A percentile compares a stretch with the other conserved stretches of the same genome.
These are phyloP conservation scores for Aphidius ervi DNA, from an alignment of 1,140 invertebrate genomes.

Conservation along the genomic window DNA sequence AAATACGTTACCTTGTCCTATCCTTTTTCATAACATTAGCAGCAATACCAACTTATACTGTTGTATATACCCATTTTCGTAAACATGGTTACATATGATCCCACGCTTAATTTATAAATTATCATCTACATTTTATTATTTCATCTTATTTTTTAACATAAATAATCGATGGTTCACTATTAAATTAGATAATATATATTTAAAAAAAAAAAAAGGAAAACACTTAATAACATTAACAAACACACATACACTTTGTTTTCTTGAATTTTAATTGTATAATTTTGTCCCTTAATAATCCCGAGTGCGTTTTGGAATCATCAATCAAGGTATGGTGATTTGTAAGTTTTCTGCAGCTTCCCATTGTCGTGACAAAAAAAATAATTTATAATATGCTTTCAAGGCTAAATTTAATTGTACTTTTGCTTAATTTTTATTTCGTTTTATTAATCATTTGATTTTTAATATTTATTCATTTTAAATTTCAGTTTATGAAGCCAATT, in stretches of 20 bases:
- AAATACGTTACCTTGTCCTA: slow-evolving; percentile 45
- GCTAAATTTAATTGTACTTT: neutral
- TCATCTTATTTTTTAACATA: slow-evolving; percentile 16
- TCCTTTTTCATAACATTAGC: slow-evolving; percentile 34
- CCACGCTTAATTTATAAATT: slow-evolving; percentile 33
- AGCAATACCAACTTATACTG: slow-evolving; percentile 32
- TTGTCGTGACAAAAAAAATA: neutral
- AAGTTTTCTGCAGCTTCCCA: neutral
- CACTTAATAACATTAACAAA: too few relatives aligned
- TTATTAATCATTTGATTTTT: slow-evolving; percentile 23
- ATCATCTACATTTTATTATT: slow-evolving; percentile 15
- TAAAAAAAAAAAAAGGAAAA: too few relatives aligned
- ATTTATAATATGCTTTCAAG: neutral
- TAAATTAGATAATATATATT: neutral
- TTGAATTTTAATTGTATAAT: slow-evolving; percentile 24
- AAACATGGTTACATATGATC: slow-evolving; percentile 47
- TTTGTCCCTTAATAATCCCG: slow-evolving; percentile 13
- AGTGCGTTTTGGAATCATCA: slow-evolving; percentile 11
- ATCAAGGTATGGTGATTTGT: slow-evolving; percentile 10
- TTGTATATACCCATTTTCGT: slow-evolving; percentile 33
- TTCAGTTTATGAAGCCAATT: slow-evolving; percentile 74
- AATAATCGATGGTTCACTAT: slow-evolving; percentile 16
- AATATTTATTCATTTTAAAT: slow-evolving; percentile 32
- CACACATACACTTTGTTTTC: slow-evolving; percentile 18
- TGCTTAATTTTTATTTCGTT: slow-evolving; percentile 9